Evolutionary conservation across 2,888 invertebrate genomes (phyloP).

Genomic region (Galeopsomyia nigrocyanea): DNA sequence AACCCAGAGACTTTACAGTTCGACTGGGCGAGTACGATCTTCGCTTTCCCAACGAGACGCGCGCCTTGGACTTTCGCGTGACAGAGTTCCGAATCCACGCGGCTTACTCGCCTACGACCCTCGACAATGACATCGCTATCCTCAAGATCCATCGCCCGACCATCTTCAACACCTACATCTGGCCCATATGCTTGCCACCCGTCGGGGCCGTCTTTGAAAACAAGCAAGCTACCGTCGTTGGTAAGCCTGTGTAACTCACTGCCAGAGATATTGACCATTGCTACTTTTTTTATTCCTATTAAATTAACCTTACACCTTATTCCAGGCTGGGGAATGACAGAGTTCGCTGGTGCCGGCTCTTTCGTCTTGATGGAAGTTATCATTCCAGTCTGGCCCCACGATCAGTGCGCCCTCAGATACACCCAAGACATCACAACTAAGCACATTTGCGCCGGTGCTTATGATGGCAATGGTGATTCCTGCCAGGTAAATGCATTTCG

Average conservation of each 20-base stretch:
- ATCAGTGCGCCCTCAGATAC: conserved; percentile 75
- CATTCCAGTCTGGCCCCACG: conserved; percentile 83
- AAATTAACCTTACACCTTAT: neutral
- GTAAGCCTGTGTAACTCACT: conserved; percentile 64
- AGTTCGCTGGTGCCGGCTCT: conserved; percentile 79
- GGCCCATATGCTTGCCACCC: conserved; percentile 88
- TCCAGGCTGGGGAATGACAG: conserved; percentile 84
- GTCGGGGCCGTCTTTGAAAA: conserved; percentile 74
- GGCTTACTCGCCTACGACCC: conserved; percentile 77
- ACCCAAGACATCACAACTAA: conserved; percentile 77
- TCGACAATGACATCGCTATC: conserved; percentile 84
- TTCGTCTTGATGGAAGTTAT: conserved; percentile 81
- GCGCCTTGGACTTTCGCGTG: conserved; percentile 79
- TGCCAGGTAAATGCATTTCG: conserved; percentile 76
- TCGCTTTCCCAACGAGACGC: conserved; percentile 75
- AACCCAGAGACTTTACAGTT: conserved; percentile 75
- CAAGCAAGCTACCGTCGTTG: conserved; percentile 77
- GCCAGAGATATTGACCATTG: too few species aligned
- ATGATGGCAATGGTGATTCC: conserved; percentile 83
- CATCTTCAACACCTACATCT: conserved; percentile 82
- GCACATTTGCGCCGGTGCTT: conserved; percentile 82
- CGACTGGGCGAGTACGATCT: conserved; percentile 89
- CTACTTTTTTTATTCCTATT: conserved; percentile 9
- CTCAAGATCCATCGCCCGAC: conserved; percentile 77
- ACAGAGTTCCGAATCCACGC: conserved; percentile 77